These are phyloP conservation scores for Eustalomyia histrio DNA, from an alignment of 2,888 invertebrate genomes.

Conservation along the genomic window DNA sequence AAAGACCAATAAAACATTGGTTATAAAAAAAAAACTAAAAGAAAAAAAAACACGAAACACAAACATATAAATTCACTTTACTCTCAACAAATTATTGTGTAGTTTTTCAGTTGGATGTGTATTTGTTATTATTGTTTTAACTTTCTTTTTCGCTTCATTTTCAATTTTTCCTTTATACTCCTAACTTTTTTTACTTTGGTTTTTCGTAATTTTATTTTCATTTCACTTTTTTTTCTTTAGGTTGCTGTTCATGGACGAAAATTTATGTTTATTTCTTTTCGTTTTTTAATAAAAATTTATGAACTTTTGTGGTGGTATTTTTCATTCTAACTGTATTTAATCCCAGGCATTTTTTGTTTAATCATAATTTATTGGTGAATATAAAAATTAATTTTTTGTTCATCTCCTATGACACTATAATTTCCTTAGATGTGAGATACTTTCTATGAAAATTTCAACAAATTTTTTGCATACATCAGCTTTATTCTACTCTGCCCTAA, in stretches of 20 bases:
- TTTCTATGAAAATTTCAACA: background rate
- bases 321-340: conserved; percentile 10
- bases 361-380: conserved; percentile 20
- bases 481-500: background rate
- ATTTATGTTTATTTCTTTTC: conserved; percentile 16
- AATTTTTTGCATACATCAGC: background rate
- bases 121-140: conserved; percentile 27
- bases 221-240: background rate
- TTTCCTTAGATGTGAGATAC: conserved; percentile 32
- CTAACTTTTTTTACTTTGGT: conserved; percentile 21
- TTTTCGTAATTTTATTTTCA: conserved; percentile 10
- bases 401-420: conserved; percentile 22
- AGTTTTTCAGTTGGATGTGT: background rate
- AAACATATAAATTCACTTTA: conserved; percentile 1
- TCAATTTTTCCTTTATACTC: conserved; percentile 10
- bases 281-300: conserved; percentile 29
- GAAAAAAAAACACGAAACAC: conserved; percentile 6
- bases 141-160: conserved; percentile 23
- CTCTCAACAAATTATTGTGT: conserved; percentile 25
- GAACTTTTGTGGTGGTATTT: conserved; percentile 13
- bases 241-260: conserved; percentile 1
- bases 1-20: conserved; percentile 24
- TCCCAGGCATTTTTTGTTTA: conserved; percentile 13
- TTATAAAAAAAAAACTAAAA: background rate
- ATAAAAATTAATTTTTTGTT: conserved; percentile 9